A percentile compares a stretch with the other conserved stretches of the same genome.
These are phyloP conservation scores for Watsonalla binaria DNA, from an alignment of 2,888 invertebrate species.

Conservation along the genomic window DNA sequence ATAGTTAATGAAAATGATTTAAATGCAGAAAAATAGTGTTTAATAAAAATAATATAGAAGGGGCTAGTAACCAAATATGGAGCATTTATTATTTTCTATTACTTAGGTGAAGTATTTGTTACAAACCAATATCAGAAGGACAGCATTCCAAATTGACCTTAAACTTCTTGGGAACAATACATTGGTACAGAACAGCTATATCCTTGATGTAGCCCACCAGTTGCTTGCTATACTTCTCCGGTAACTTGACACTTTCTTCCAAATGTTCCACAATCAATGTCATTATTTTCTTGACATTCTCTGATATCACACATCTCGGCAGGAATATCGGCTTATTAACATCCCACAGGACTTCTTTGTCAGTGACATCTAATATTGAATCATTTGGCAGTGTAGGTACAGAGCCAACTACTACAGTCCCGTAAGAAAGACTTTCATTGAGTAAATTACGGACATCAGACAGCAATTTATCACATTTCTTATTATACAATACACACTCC, in stretches of 20 bases:
- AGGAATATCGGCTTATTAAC: slow-evolving; percentile 58
- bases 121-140: slow-evolving; percentile 68
- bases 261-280: slow-evolving; percentile 58
- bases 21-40: too few relatives aligned
- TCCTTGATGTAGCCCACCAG: slow-evolving; percentile 59
- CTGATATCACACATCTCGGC: slow-evolving; percentile 64
- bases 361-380: slow-evolving; percentile 42
- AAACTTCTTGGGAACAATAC: slow-evolving; percentile 62
- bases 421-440: slow-evolving; percentile 55
- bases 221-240: slow-evolving; percentile 54
- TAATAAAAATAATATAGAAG: too few relatives aligned
- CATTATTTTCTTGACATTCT: slow-evolving; percentile 60
- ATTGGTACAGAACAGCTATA: slow-evolving; percentile 67
- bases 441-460: slow-evolving; percentile 53
- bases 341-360: slow-evolving; percentile 45
- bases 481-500: slow-evolving; percentile 65
- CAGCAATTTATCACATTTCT: slow-evolving; percentile 67
- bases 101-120: background rate
- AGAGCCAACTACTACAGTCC: slow-evolving; percentile 50
- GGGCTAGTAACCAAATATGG: too few relatives aligned
- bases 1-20: too few relatives aligned
- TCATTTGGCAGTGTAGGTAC: slow-evolving; percentile 32
- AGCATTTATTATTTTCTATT: too few relatives aligned
- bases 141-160: slow-evolving; percentile 61
- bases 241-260: slow-evolving; percentile 58